phyloP scores from a whole-genome alignment of 2,888 invertebrate genomes.

The Hyposoter didymator region DNA sequence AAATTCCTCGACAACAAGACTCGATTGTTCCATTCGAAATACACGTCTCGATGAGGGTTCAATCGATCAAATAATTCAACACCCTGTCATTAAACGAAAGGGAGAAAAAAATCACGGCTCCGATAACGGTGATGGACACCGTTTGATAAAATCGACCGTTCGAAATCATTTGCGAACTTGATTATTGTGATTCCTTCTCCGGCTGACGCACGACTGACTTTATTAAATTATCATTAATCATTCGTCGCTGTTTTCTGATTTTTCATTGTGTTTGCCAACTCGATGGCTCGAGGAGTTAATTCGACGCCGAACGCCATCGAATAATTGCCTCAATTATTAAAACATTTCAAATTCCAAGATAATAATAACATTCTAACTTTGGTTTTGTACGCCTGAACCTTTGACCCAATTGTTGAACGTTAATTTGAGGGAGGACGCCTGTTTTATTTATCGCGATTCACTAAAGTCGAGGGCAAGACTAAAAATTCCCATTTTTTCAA shows the following conservation, averaged over 20 bases:
- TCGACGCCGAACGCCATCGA: neutral
- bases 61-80: conserved; percentile 36
- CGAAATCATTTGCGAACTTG: conserved; percentile 16
- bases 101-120: neutral
- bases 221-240: conserved; percentile 17
- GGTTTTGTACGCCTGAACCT: neutral
- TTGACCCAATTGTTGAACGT: neutral
- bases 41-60: conserved; percentile 25
- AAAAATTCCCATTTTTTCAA: neutral
- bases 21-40: conserved; percentile 43
- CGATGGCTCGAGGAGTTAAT: neutral
- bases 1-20: conserved; percentile 51
- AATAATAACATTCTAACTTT: neutral
- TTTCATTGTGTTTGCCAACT: neutral
- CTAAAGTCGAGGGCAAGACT: neutral
- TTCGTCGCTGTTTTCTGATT: neutral
- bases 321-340: neutral
- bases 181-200: conserved; percentile 24
- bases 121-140: conserved; percentile 1
- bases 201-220: neutral
- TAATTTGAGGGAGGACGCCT: neutral
- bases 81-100: conserved; percentile 36
- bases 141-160: conserved; percentile 6
- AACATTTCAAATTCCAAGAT: neutral
- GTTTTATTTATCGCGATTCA: neutral